phyloP scores from a whole-genome alignment of 2,888 invertebrate genomes.

The Clostera curtula region DNA sequence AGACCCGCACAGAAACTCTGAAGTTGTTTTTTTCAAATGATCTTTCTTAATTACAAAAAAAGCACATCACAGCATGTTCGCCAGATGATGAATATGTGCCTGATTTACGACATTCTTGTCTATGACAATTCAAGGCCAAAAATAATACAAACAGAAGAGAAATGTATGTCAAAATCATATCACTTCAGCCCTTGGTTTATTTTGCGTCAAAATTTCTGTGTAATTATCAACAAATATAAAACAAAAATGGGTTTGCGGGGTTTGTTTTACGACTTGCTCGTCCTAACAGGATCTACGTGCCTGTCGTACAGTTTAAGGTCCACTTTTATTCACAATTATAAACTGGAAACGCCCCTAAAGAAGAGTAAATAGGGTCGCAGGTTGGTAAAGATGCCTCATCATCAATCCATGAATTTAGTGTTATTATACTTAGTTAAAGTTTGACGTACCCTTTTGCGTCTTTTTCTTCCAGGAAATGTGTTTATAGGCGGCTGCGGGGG shows the following conservation, averaged over 20 bases:
- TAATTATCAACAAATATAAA: neutral
- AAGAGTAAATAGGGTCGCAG: constrained; percentile 4
- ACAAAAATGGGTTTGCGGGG: constrained; percentile 2
- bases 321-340: constrained; percentile 29
- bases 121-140: too few relatives aligned
- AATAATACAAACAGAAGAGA: too few relatives aligned
- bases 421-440: constrained; percentile 4
- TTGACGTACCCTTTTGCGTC: constrained; percentile 54
- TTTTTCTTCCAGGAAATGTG: constrained; percentile 65
- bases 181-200: too few relatives aligned
- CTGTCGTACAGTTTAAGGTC: constrained; percentile 39
- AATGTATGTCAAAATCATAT: too few relatives aligned
- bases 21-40: too few relatives aligned
- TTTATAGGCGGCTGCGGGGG: constrained; percentile 56
- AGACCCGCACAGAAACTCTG: too few relatives aligned
- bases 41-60: too few relatives aligned
- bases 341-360: neutral
- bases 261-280: constrained; percentile 27
- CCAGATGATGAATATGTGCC: too few relatives aligned
- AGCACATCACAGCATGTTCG: too few relatives aligned
- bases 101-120: too few relatives aligned
- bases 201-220: too few relatives aligned
- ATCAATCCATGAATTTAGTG: constrained; percentile 1
- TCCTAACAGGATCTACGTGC: constrained; percentile 40
- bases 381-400: neutral